Percentiles rank a stretch among this genome's conserved stretches.
These are phyloP conservation scores for Pseudachorutes palmiensis DNA, from an alignment of 1,140 invertebrate species.

Conservation along the genomic window DNA sequence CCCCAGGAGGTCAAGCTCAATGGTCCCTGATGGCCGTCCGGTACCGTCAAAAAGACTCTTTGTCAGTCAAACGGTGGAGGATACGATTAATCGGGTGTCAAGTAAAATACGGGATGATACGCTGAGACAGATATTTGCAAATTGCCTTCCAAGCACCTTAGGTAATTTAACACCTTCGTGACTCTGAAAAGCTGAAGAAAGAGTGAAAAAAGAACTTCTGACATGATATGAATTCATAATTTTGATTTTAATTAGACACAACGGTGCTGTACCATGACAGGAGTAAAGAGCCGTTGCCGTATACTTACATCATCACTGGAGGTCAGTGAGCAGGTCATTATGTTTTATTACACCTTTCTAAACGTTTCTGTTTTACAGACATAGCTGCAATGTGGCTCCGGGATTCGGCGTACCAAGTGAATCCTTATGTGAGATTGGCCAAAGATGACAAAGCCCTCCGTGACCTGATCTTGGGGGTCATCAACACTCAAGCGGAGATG, in stretches of 20 bases:
- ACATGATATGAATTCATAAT: too few species aligned
- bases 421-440: conserved; percentile 32
- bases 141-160: conserved; percentile 15
- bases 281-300: too few species aligned
- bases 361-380: too few species aligned
- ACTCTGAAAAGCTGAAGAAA: too few species aligned
- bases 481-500: conserved; percentile 36
- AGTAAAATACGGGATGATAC: conserved; percentile 6
- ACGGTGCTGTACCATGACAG: too few species aligned
- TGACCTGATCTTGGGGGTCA: conserved; percentile 31
- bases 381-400: conserved; percentile 34
- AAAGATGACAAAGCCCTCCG: conserved; percentile 18
- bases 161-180: too few species aligned
- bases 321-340: too few species aligned
- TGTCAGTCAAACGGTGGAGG: not conserved
- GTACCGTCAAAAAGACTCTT: not conserved
- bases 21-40: conserved; percentile 2
- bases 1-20: not conserved
- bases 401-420: conserved; percentile 34
- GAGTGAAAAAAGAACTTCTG: too few species aligned
- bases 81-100: not conserved
- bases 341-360: too few species aligned
- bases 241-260: too few species aligned
- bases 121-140: conserved; percentile 10
- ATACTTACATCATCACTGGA: too few species aligned